A percentile compares a stretch with the other conserved stretches of the same genome.
phyloP scores from a whole-genome alignment of 2,797 vertebrate genomes.

The Cygnus olor region DNA sequence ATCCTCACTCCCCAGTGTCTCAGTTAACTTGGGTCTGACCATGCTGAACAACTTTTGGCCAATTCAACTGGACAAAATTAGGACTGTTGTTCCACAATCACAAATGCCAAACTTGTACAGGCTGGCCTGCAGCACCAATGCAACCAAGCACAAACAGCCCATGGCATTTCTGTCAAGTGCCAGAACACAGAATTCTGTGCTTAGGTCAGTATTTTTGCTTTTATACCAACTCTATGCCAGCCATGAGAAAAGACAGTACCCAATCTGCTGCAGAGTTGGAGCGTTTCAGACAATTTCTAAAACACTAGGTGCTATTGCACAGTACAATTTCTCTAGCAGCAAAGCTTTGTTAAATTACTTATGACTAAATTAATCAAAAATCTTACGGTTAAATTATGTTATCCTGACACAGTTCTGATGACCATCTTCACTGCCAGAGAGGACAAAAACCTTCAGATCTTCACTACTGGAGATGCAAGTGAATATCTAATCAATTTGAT shows the following conservation, averaged over 20 bases:
- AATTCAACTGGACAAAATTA: background rate
- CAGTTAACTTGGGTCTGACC: background rate
- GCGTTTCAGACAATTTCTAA: background rate
- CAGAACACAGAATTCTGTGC: background rate
- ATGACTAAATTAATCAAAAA: background rate
- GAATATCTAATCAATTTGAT: background rate
- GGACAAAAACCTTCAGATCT: background rate
- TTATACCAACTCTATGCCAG: background rate
- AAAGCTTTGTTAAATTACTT: background rate
- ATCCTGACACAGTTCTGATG: background rate
- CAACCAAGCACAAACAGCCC: fast-evolving
- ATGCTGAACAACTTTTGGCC: background rate
- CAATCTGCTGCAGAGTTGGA: background rate
- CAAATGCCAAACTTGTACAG: background rate
- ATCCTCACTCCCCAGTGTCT: background rate
- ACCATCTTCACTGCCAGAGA: background rate
- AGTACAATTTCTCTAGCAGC: background rate
- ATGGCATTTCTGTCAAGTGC: fast-evolving
- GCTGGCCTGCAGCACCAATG: fast-evolving
- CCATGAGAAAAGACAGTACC: background rate
- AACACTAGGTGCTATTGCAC: background rate
- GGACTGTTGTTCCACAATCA: background rate
- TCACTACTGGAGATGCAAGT: background rate
- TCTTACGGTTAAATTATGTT: background rate
- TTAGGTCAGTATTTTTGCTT: background rate